A percentile compares a stretch with the other conserved stretches of the same genome.
Evolutionary conservation across 2,888 invertebrate genomes (phyloP).

Genomic region (Drosophila rubida): DNA sequence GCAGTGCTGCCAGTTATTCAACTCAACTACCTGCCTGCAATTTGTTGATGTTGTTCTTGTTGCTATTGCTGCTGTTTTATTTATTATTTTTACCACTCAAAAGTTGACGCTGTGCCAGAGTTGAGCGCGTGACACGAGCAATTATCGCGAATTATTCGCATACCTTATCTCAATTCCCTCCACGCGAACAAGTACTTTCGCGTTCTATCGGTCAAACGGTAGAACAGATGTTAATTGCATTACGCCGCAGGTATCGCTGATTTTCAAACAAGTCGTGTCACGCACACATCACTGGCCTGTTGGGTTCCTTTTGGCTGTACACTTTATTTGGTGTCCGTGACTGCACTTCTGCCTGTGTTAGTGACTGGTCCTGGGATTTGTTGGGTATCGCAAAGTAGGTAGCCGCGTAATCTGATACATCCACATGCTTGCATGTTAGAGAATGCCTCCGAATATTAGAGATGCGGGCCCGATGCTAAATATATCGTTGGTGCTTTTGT

Average conservation of each 20-base stretch:
- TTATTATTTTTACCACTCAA: conserved; percentile 61
- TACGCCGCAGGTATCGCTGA: no score
- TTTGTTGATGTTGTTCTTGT: conserved; percentile 35
- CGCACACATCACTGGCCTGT: conserved; percentile 15
- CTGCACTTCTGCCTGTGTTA: conserved; percentile 14
- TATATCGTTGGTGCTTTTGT: not conserved
- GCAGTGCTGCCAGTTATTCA: conserved; percentile 35
- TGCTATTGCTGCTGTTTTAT: conserved; percentile 34
- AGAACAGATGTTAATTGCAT: no score
- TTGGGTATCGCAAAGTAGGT: conserved; percentile 53
- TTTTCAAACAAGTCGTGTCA: conserved; percentile 11
- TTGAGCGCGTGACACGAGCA: conserved; percentile 27
- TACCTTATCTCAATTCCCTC: no score
- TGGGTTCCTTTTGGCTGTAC: conserved; percentile 52
- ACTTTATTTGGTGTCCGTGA: conserved; percentile 49
- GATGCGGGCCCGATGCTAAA: conserved; percentile 37
- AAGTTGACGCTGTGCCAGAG: conserved; percentile 44
- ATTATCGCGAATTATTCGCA: no score
- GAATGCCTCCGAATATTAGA: conserved; percentile 28
- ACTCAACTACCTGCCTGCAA: conserved; percentile 67
- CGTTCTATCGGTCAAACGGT: no score
- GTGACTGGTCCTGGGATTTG: conserved; percentile 10
- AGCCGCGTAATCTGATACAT: conserved; percentile 72
- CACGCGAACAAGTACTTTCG: no score
- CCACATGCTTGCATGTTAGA: conserved; percentile 15